Percentiles rank a stretch among this genome's conserved stretches.
Conservation (phyloP, 1,140 invertebrate species). For the Sycophila sp. region DNA sequence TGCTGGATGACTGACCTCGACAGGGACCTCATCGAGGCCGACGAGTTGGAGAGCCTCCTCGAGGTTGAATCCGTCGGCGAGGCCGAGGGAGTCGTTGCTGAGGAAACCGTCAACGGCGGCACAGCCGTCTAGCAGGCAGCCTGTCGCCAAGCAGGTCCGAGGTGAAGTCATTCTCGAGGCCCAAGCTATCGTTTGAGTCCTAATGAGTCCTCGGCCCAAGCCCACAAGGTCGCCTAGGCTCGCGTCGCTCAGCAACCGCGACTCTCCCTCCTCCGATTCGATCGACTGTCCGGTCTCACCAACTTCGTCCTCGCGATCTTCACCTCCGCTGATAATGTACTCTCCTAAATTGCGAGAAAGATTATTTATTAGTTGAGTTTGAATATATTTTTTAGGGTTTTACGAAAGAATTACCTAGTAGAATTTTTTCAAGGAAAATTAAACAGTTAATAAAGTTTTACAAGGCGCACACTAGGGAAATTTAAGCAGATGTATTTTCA, state of each 20-base stretch:
- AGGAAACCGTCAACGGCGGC: conserved; percentile 61
- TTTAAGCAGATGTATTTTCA: too few species aligned
- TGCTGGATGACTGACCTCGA: conserved; percentile 62
- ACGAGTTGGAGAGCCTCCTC: conserved; percentile 79
- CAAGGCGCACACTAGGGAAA: too few species aligned
- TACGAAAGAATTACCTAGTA: too few species aligned
- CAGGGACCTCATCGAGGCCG: conserved; percentile 73
- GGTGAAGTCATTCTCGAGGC: conserved; percentile 63
- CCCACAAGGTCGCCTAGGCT: conserved; percentile 53
- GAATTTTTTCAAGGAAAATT: too few species aligned
- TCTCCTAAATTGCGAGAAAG: conserved; percentile 51
- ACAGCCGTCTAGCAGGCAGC: conserved; percentile 52
- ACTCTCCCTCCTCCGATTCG: conserved; percentile 33
- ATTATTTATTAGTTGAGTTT: neutral
- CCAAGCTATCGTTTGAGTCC: conserved; percentile 56
- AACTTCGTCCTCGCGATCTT: neutral
- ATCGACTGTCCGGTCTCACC: neutral
- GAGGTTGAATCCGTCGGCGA: conserved; percentile 73
- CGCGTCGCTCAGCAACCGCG: conserved; percentile 50
- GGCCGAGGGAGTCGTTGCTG: conserved; percentile 58
- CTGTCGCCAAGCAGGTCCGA: conserved; percentile 56
- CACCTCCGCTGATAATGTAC: conserved; percentile 52
- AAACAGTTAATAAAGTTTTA: too few species aligned
- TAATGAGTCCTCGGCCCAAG: conserved; percentile 58
- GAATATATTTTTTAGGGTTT: too few species aligned